These are phyloP conservation scores for Aspidapion aeneum DNA, from an alignment of 2,888 invertebrate genomes.

Conservation along the genomic window DNA sequence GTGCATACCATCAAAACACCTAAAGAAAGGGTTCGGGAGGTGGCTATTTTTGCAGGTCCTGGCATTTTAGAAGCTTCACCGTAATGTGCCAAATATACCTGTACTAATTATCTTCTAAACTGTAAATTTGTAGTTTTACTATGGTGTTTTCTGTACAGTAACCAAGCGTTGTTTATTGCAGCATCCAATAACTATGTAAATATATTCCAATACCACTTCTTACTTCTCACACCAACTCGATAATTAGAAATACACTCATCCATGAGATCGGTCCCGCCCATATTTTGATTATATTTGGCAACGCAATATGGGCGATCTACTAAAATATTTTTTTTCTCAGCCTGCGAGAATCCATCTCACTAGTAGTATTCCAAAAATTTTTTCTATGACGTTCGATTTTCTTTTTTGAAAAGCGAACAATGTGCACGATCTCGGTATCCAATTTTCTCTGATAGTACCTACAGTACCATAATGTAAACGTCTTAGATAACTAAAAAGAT, in stretches of 20 bases:
- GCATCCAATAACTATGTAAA: not conserved
- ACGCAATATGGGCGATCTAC: conserved; percentile 25
- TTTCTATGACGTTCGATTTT: no score
- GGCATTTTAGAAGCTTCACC: no score
- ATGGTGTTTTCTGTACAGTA: not conserved
- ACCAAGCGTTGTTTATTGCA: not conserved
- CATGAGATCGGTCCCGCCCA: conserved; percentile 27
- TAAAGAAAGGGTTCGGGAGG: not conserved
- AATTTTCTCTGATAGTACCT: no score
- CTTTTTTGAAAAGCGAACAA: no score
- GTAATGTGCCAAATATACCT: not conserved
- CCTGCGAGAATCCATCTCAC: not conserved
- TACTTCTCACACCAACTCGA: not conserved
- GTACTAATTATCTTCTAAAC: not conserved
- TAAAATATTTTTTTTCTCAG: conserved; percentile 22
- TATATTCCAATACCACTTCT: not conserved
- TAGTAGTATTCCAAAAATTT: no score
- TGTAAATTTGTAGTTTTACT: not conserved
- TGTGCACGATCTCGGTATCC: no score
- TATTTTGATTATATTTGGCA: conserved; percentile 28
- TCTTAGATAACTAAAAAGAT: no score
- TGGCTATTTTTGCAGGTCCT: no score
- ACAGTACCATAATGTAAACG: no score
- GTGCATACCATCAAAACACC: not conserved
- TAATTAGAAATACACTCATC: not conserved